Conservation (phyloP, 1,140 invertebrate genomes). For the Cephus cinctus region DNA sequence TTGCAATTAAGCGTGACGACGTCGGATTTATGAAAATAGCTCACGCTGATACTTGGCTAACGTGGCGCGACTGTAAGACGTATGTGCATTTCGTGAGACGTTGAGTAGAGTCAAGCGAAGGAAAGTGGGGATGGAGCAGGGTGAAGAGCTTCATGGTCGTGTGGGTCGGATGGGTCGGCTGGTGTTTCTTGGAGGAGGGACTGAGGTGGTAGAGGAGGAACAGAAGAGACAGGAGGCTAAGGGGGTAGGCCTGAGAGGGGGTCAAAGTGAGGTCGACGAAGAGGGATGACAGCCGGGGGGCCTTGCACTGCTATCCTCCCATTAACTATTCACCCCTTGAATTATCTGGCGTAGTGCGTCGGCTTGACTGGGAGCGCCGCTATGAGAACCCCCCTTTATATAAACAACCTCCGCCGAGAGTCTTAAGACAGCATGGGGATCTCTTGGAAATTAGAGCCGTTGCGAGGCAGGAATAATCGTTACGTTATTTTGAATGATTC, state of each 20-base stretch:
- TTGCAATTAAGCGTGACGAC: conserved; percentile 37
- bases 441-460: neutral
- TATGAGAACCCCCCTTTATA: neutral
- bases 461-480: too few species aligned
- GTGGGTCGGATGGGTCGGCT: too few species aligned
- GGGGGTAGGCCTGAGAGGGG: neutral
- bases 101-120: too few species aligned
- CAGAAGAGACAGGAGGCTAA: neutral
- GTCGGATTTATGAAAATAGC: conserved; percentile 35
- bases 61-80: neutral
- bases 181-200: neutral
- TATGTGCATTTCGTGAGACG: too few species aligned
- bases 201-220: neutral
- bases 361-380: neutral
- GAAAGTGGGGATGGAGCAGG: too few species aligned
- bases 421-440: neutral
- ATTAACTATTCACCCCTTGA: conserved; percentile 4
- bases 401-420: neutral
- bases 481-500: too few species aligned
- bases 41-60: conserved; percentile 5
- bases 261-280: neutral
- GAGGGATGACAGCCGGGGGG: neutral
- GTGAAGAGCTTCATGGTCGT: too few species aligned
- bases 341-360: neutral
- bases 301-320: too few species aligned